phyloP scores from a whole-genome alignment of 2,797 vertebrate species.

The Enteromius afrohamiltoni region DNA sequence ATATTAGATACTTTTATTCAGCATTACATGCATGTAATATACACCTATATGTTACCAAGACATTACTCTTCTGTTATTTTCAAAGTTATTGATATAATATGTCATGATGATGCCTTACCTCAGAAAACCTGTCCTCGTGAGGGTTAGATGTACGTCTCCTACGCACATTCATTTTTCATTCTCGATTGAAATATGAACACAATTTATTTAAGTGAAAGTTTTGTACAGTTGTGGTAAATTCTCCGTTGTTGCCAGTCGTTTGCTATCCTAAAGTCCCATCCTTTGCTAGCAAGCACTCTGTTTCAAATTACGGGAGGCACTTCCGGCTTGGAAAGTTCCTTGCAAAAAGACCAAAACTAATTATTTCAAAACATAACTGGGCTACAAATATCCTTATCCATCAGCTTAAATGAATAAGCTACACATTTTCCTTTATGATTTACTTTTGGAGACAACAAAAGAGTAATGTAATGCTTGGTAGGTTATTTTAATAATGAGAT shows the following conservation, averaged over 20 bases:
- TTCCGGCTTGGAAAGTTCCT: background rate
- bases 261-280: background rate
- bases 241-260: background rate
- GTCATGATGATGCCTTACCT: background rate
- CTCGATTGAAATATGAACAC: background rate
- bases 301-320: background rate
- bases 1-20: background rate
- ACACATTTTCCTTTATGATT: background rate
- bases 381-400: background rate
- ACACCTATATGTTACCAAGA: background rate
- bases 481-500: background rate
- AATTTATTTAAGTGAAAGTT: background rate
- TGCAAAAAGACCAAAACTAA: background rate
- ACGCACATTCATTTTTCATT: background rate
- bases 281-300: background rate
- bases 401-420: background rate
- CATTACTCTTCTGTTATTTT: background rate
- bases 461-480: background rate
- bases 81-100: background rate
- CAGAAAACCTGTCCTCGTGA: background rate
- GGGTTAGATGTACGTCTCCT: background rate
- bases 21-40: too few relatives aligned
- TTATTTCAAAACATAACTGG: background rate
- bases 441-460: background rate
- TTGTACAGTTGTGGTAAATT: background rate